Evolutionary conservation across 2,797 vertebrate genomes (phyloP), one percentile per base, ranked within the genome.

Genomic region (Poecilia picta): DNA sequence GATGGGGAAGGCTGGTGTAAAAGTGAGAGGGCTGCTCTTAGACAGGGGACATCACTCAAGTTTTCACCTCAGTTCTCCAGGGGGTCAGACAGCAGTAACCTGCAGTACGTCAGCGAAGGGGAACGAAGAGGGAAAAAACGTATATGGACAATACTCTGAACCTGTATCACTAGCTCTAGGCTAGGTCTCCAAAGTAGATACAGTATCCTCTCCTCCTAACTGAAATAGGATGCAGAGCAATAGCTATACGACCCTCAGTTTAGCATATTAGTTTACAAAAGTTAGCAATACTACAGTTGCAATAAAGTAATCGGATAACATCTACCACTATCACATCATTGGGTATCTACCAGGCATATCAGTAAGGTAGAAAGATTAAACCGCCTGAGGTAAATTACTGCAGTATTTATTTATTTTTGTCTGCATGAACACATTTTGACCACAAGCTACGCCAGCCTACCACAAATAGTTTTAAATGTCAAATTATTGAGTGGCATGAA

Each of bases 1-100:
- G 57, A 74, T 12, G 70, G 84, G 85, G 85, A 83, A 86, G 86
- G 87, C 77, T 87, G 83, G 89, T 89, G 92, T 91, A 88, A 89
- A 92, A 91, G 87, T 81, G 90, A 89, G 89, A 90, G 83, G 80
- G 66, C 47, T 20, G 43, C 83, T 76, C 83, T 81, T 68, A 76
- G 85, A 85, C 11, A 47, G 83, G 79, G 77, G 84, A 85, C 90
- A 92, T 92, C 89, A 79, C 89, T 92, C 90, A 91, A 77, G 85
- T 88, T 89, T 89, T 89, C 92, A 90, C 85, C 84, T 85, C 79
- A 46, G 84, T 51, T 80, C 91, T 83, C 81, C 33, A 3, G 66
- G 82, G 78, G 72, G 43, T 64, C 85, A 77, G 81, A 79, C 55
- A 64, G 81, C 8, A 4, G 78, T 74, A 81, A 77, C 73, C 82